A percentile compares a stretch with the other conserved stretches of the same genome.
Evolutionary conservation across 2,797 vertebrate genomes (phyloP).

Genomic region (Gambelia wislizenii): DNA sequence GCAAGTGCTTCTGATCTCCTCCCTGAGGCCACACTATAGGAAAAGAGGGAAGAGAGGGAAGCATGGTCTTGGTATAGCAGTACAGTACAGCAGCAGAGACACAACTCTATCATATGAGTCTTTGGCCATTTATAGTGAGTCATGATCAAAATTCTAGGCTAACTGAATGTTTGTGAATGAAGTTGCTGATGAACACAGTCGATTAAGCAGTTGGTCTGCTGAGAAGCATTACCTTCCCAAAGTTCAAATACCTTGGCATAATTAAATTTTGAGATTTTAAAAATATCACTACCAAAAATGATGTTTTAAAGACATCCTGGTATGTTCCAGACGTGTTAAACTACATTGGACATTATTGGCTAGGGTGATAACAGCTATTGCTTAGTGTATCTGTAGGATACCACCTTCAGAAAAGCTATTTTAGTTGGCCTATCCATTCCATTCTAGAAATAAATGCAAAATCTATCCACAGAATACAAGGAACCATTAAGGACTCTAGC

Average conservation of each 20-base stretch:
- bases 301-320: background rate
- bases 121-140: slow-evolving; percentile 33
- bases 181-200: background rate
- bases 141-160: background rate
- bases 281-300: background rate
- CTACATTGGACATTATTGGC: no score
- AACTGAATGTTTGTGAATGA: background rate
- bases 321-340: background rate
- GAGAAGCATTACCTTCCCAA: background rate
- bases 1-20: no score
- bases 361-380: no score
- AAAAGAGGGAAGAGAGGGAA: background rate
- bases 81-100: background rate
- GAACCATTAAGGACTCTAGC: background rate
- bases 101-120: background rate
- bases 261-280: background rate
- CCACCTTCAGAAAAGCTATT: background rate
- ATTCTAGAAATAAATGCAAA: background rate
- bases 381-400: background rate
- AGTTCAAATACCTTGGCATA: background rate
- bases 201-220: background rate
- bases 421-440: background rate
- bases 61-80: background rate
- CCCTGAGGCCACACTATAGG: background rate
- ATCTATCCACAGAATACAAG: background rate